Percentiles rank a stretch among this genome's conserved stretches.
Conservation (phyloP, 1,140 invertebrate genomes). For the Brachionus plicatilis region DNA sequence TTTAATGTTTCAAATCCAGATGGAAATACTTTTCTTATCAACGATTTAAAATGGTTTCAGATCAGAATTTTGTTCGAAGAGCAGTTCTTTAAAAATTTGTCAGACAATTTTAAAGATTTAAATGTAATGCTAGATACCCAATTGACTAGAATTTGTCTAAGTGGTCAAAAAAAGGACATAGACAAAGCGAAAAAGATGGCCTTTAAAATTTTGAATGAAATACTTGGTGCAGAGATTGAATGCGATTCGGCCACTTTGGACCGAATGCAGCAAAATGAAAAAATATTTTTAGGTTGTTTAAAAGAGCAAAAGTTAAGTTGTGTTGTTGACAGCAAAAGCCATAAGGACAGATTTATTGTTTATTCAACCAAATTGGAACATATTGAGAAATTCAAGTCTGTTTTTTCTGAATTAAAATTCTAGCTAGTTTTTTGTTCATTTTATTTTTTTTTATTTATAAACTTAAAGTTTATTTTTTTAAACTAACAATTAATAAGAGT, state of each 20-base stretch:
- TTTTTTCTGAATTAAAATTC: background rate
- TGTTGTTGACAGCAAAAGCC: background rate
- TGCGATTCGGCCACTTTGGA: background rate
- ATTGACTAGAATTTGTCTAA: slow-evolving; percentile 15
- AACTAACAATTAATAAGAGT: background rate
- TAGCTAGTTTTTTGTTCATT: background rate
- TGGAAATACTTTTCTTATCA: background rate
- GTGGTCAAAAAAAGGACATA: background rate
- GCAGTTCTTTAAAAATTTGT: background rate
- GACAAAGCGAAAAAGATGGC: background rate
- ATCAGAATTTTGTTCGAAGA: slow-evolving; percentile 13
- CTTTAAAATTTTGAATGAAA: background rate
- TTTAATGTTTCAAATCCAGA: background rate
- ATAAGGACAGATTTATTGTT: background rate
- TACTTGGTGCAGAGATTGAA: background rate
- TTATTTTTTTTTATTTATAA: background rate
- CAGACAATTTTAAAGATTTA: slow-evolving; percentile 8
- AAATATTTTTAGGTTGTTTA: background rate
- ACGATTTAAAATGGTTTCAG: slow-evolving; percentile 13
- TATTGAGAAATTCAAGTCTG: background rate
- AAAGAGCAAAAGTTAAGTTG: background rate
- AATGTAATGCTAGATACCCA: slow-evolving; percentile 12
- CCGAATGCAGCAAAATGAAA: background rate
- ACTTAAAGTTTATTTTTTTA: background rate
- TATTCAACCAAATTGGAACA: background rate